Evolutionary conservation across 2,113 vertebrate genomes (phyloP), one percentile per base, ranked within the genome.

Genomic region (Ellobius talpinus): DNA sequence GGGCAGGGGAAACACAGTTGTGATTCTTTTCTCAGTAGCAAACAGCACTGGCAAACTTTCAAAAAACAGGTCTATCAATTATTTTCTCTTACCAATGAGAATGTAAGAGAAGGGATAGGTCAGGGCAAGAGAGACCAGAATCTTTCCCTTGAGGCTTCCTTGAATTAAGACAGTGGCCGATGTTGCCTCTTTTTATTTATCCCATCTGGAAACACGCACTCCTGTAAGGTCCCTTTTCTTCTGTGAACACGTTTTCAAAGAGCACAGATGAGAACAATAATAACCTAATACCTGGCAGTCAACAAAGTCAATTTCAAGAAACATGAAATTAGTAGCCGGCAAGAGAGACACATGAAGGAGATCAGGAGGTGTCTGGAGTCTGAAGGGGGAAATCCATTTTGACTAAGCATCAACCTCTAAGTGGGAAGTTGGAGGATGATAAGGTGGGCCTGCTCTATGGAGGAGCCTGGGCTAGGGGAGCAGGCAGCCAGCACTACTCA

Each of bases 161-260:
- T 89, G 77, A 94, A 97, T 91, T 68, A 92, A 76, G 50, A 87
- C 61, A 97, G 26, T 92, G 29, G 58, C 73, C 91, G 58, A 92
- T 33, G 73, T 4, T n/a, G 19, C 39, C 95, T 93, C 91, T 96
- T 92, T 76, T 96, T 95, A 88, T 96, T 96, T 96, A 95, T 91
- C 84, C 79, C 39, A 79, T 93, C 65, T 94, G 61, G 76, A 97
- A 96, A 97, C 92, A 52, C 39, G 85, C 70, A 97, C 89, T 74
- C 96, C 87, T 95, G 29, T 72, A 87, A 87, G 47, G 86, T 88
- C 90, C 76, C 52, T 90, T 91, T 76, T 87, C n/a, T 63, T 89
- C 55, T 63, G 39, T 77, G 77, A 63, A 77, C 90, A 77, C 39
- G 88, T 93, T 79, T 92, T 66, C 52, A 96, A 96, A 97, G 81